These are phyloP conservation scores for Ectropis grisescens DNA, from an alignment of 1,140 invertebrate genomes.

Conservation along the genomic window DNA sequence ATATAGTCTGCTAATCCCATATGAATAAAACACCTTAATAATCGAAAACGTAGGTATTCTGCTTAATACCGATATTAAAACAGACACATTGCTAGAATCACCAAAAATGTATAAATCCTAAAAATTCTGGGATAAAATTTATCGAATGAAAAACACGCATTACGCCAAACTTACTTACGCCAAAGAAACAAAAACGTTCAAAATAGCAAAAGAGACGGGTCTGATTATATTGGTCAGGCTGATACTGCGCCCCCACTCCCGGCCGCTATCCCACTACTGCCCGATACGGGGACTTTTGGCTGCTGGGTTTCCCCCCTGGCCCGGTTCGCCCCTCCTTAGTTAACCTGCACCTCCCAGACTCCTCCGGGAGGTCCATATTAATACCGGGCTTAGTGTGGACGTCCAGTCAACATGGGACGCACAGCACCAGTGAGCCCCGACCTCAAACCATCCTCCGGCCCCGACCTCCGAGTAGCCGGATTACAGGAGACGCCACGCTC, in stretches of 20 bases:
- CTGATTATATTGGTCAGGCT: conserved; percentile 90
- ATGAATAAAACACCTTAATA: too few species aligned
- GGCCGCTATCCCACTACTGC: conserved; percentile 98
- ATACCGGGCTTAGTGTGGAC: conserved; percentile 92
- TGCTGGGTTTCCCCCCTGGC: conserved; percentile 90
- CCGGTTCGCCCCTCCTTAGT: conserved; percentile 94
- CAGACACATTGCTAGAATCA: background rate
- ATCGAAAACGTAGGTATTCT: too few species aligned
- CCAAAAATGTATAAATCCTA: too few species aligned
- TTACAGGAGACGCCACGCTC: conserved; percentile 94
- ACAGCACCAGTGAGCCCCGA: conserved; percentile 80
- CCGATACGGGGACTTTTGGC: conserved; percentile 87
- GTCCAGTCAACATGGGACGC: conserved; percentile 83
- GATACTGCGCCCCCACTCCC: conserved; percentile 87
- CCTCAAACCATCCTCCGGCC: conserved; percentile 87
- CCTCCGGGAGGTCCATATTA: conserved; percentile 90
- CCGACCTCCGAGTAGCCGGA: conserved; percentile 93
- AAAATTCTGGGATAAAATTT: too few species aligned
- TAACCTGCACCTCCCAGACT: conserved; percentile 88
- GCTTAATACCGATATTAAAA: too few species aligned
- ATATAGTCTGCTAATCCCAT: too few species aligned
- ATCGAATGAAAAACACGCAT: too few species aligned
- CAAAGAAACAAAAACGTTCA: too few species aligned
- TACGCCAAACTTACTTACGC: too few species aligned
- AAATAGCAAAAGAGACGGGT: conserved; percentile 80